Conservation (phyloP, 30 jellyfish, hydroid and myxozoan species). For the Aurelia sp. region DNA sequence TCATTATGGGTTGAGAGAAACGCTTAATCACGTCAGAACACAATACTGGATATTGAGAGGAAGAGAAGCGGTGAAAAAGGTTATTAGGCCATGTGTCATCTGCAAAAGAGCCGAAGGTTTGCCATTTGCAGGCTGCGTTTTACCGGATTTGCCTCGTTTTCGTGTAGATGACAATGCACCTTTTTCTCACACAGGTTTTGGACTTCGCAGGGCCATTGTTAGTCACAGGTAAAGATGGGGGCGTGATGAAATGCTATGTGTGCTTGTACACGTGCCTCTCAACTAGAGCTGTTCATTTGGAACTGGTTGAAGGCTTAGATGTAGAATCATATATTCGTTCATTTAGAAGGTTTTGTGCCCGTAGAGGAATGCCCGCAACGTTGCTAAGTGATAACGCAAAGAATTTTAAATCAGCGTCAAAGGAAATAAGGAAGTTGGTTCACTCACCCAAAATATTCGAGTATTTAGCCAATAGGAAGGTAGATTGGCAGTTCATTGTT, state of each 20-base stretch:
- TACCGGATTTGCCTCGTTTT: slow-evolving; percentile 15
- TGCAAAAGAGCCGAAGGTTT: slow-evolving; percentile 3
- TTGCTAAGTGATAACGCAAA: too few relatives aligned
- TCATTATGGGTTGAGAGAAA: slow-evolving; percentile 19
- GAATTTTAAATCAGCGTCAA: background rate
- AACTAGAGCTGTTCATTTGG: background rate
- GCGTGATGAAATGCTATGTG: background rate
- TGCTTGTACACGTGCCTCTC: background rate
- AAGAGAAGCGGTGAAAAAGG: slow-evolving; percentile 15
- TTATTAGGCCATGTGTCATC: slow-evolving; percentile 13
- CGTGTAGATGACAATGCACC: slow-evolving; percentile 15
- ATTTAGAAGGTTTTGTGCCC: too few relatives aligned
- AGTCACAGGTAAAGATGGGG: background rate
- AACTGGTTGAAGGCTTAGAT: too few relatives aligned
- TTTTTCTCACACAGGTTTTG: background rate
- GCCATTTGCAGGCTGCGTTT: background rate
- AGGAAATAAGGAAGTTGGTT: background rate
- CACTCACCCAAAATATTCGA: background rate
- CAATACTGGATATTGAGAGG: slow-evolving; percentile 25
- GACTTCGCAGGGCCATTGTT: slow-evolving; percentile 1
- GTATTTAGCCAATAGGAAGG: background rate
- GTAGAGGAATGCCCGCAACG: too few relatives aligned
- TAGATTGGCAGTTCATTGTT: background rate
- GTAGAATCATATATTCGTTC: too few relatives aligned
- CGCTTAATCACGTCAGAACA: background rate